Evolutionary conservation across 2,888 invertebrate genomes (phyloP).

Genomic region (Saturnia pavonia): DNA sequence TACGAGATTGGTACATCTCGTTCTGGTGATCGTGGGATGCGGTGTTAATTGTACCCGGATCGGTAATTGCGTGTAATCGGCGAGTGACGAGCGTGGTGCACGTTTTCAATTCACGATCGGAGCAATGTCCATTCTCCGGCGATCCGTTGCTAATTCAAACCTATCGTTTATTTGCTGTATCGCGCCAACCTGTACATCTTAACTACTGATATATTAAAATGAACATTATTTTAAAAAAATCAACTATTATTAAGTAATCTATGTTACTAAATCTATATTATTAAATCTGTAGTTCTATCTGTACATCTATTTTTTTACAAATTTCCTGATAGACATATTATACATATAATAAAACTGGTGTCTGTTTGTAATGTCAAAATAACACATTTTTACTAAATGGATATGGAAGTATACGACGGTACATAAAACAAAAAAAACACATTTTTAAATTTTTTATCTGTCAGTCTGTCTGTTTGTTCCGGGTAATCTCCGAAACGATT

Average conservation of each 20-base stretch:
- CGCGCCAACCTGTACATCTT: constrained; percentile 1
- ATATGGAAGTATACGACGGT: too few relatives aligned
- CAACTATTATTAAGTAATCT: background rate
- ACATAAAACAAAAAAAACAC: too few relatives aligned
- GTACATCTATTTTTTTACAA: too few relatives aligned
- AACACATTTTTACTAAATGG: too few relatives aligned
- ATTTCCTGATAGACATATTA: too few relatives aligned
- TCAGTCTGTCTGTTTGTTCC: too few relatives aligned
- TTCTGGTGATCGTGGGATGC: constrained; percentile 18
- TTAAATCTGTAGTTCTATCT: too few relatives aligned
- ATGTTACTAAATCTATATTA: too few relatives aligned
- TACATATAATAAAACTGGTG: too few relatives aligned
- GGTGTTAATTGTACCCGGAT: constrained; percentile 24
- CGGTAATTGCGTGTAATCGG: constrained; percentile 58
- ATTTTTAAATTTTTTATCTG: too few relatives aligned
- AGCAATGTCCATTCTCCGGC: constrained; percentile 17
- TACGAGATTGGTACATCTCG: constrained; percentile 15
- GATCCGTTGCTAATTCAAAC: constrained; percentile 24
- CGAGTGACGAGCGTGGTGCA: constrained; percentile 55
- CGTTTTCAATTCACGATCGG: constrained; percentile 55
- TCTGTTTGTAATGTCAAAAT: too few relatives aligned
- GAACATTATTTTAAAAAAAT: background rate
- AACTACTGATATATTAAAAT: background rate
- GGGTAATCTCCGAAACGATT: too few relatives aligned
- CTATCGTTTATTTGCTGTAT: constrained; percentile 15